phyloP scores from a whole-genome alignment of 1,140 invertebrate genomes.

The Ctenoplectra terminalis region DNA sequence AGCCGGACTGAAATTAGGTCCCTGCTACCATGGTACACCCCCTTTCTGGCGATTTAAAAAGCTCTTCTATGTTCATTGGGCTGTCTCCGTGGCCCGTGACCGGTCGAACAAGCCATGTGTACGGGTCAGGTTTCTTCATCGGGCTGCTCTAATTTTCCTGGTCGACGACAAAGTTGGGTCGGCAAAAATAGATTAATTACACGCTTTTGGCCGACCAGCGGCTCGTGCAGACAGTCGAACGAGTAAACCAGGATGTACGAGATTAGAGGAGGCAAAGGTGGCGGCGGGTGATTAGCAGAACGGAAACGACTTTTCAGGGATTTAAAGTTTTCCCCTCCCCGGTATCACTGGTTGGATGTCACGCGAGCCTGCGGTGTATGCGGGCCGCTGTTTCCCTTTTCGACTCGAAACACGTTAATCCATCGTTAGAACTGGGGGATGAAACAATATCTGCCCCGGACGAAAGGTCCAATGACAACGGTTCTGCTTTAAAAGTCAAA shows the following conservation, averaged over 20 bases:
- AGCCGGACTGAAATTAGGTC: neutral
- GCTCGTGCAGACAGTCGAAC: constrained; percentile 8
- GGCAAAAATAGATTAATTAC: constrained; percentile 52
- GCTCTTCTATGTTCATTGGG: neutral
- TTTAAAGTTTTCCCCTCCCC: constrained; percentile 59
- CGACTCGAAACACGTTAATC: neutral
- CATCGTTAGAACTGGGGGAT: neutral
- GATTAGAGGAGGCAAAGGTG: constrained; percentile 56
- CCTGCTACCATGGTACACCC: no score
- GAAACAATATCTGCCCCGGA: neutral
- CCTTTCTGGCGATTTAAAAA: constrained; percentile 1
- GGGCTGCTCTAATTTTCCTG: constrained; percentile 22
- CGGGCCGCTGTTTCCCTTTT: neutral
- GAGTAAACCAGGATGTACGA: constrained; percentile 33
- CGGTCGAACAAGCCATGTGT: neutral
- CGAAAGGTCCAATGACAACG: neutral
- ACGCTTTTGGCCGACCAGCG: constrained; percentile 20
- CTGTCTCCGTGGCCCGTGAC: neutral
- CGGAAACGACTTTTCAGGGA: constrained; percentile 62
- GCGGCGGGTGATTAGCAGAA: constrained; percentile 59
- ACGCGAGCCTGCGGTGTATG: neutral
- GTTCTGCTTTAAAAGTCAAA: constrained; percentile 32
- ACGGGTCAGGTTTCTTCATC: neutral
- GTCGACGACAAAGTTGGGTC: neutral
- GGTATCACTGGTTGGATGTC: neutral